Percentiles rank a stretch among this genome's conserved stretches.
These are phyloP conservation scores for Ctenodactylus gundi DNA, from an alignment of 2,113 vertebrate species.

Conservation along the genomic window DNA sequence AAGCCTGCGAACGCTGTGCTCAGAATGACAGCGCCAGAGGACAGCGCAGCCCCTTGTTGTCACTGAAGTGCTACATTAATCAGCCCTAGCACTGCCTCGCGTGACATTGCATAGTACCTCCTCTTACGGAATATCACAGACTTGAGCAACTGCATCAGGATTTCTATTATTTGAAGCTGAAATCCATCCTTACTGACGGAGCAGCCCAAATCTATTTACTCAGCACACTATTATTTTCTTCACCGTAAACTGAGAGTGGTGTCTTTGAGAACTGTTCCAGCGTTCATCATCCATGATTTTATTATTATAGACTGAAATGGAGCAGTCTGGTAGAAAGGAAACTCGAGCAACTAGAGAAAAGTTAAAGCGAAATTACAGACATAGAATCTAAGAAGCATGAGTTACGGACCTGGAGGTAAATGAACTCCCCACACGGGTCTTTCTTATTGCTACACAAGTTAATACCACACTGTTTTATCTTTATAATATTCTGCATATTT, in stretches of 20 bases:
- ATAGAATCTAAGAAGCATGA: not conserved
- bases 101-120: too few relatives aligned
- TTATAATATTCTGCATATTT: not conserved
- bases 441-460: not conserved
- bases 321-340: not conserved
- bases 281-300: not conserved
- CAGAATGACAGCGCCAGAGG: not conserved
- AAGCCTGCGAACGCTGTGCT: not conserved
- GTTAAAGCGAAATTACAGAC: not conserved
- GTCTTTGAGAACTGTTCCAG: not conserved
- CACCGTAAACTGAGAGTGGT: not conserved
- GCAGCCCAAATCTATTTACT: not conserved
- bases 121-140: not conserved
- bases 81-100: too few relatives aligned
- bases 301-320: not conserved
- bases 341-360: not conserved
- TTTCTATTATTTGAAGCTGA: not conserved
- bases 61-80: not conserved
- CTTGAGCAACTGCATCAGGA: not conserved
- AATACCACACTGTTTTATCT: not conserved
- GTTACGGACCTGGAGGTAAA: not conserved
- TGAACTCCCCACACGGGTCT: not conserved
- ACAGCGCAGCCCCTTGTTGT: not conserved
- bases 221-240: not conserved
- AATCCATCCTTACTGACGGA: not conserved